phyloP scores from a whole-genome alignment of 2,888 invertebrate species.

The Synanthedon vespiformis region DNA sequence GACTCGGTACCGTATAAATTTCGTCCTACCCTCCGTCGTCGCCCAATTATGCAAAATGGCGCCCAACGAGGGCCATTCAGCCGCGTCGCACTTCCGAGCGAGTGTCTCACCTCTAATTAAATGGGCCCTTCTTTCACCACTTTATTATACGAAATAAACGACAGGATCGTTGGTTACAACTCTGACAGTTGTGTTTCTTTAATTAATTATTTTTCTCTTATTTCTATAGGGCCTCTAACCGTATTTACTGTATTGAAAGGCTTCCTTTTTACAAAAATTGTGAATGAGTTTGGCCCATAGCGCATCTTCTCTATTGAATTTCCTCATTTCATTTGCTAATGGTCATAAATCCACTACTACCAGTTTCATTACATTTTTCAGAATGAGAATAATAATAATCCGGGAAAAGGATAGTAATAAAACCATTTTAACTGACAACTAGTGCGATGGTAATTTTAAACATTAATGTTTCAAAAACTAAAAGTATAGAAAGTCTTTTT shows the following conservation, averaged over 20 bases:
- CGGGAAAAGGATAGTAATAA: no score
- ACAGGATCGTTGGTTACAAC: slow-evolving; percentile 19
- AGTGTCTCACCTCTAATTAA: slow-evolving; percentile 69
- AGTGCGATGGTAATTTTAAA: no score
- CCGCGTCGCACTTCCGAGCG: slow-evolving; percentile 52
- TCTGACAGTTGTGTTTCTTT: background rate
- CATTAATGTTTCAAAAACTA: no score
- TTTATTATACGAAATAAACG: slow-evolving; percentile 66
- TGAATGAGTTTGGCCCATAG: no score
- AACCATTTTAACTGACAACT: no score
- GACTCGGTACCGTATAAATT: slow-evolving; percentile 60
- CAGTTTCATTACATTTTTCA: background rate
- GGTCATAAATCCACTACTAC: no score
- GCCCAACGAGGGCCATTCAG: slow-evolving; percentile 63
- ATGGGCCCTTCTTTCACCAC: slow-evolving; percentile 64
- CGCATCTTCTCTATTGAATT: no score
- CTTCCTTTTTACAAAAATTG: background rate
- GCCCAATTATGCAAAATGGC: slow-evolving; percentile 71
- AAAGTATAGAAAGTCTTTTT: background rate
- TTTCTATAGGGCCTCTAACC: background rate
- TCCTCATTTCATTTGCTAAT: no score
- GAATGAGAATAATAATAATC: no score
- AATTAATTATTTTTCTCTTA: background rate
- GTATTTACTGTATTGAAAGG: background rate
- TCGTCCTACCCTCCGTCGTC: slow-evolving; percentile 53